Evolutionary conservation across 2,797 vertebrate genomes (phyloP), one percentile per base, ranked within the genome.

Genomic region (Podargus strigoides): DNA sequence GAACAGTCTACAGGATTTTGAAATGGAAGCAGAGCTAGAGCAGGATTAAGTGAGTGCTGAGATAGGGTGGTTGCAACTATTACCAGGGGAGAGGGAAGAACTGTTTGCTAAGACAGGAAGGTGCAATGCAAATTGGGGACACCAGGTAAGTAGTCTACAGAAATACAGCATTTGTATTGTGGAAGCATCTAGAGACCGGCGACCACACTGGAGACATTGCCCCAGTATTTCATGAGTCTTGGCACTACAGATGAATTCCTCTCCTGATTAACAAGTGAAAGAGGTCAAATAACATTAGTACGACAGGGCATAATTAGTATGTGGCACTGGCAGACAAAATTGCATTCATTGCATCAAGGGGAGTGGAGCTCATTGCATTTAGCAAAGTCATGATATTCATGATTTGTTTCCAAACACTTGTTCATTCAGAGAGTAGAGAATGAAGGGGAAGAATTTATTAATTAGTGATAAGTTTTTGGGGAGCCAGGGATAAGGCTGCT

Each of bases 91-190:
- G 34, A 41, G 18, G 11, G 19, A 63, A 56, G 32, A 80, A 8
- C 15, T 41, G 4, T 32, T 64, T 46, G 18, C 26, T 69, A 49
- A 74, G 34, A 47, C 13, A 8, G 5, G 42, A 62, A 76, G 18
- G 10, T 10, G 2, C 10, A 42, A 30, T 23, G 20, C 4, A 63
- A 56, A 6, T 0, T 41, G 10, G 10, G 10, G 34, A 9, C 20
- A 44, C 4, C 6, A 19, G 5, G 10, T 56, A 16, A 67, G 17
- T 3, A 16, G 9, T 34, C 24, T 62, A 14, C 28, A 74, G 67
- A 30, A 76, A 82, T 27, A 41, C 11, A 66, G 27, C 17, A 8
- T n/a, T 62, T 63, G 8, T 59, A 8, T 26, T 56, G 15, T 24
- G 34, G 64, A 89, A 89, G 21, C 23, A 60, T 11, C 27, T 49